Conservation (phyloP, 2,797 vertebrate species). For the Clamator glandarius region DNA sequence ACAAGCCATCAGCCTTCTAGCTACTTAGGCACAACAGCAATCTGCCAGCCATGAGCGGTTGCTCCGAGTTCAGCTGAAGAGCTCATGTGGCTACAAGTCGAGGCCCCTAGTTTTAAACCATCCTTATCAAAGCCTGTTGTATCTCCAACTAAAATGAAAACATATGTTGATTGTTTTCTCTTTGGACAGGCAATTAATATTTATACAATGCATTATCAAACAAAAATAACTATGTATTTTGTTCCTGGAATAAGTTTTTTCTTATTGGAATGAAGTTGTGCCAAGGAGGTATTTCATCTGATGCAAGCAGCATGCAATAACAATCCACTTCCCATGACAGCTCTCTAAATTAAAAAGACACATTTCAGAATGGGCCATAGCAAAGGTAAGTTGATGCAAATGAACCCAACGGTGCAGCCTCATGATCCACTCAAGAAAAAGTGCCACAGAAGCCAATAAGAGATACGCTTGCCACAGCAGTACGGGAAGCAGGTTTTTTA, state of each 20-base stretch:
- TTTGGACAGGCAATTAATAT: conserved; percentile 10
- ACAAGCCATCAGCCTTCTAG: background rate
- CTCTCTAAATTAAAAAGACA: background rate
- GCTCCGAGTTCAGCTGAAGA: background rate
- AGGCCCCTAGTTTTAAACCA: background rate
- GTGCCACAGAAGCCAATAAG: background rate
- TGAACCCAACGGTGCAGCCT: background rate
- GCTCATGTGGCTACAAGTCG: background rate
- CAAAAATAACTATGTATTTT: conserved; percentile 15
- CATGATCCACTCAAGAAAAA: background rate
- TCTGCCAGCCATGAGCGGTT: background rate
- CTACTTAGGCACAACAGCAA: background rate
- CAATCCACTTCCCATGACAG: background rate
- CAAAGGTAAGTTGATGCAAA: background rate
- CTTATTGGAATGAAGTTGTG: conserved; percentile 27
- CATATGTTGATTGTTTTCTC: background rate
- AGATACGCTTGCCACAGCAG: background rate
- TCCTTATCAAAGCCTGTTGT: background rate
- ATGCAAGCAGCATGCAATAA: conserved; percentile 29
- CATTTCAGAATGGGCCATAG: background rate
- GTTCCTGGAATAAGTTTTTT: conserved; percentile 12
- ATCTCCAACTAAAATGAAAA: conserved; percentile 27
- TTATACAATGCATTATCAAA: background rate
- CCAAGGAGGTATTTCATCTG: conserved; percentile 57
- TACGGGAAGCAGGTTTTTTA: background rate